A percentile compares a stretch with the other conserved stretches of the same genome.
Conservation (phyloP, 2,888 invertebrate genomes). For the Tuta absoluta region DNA sequence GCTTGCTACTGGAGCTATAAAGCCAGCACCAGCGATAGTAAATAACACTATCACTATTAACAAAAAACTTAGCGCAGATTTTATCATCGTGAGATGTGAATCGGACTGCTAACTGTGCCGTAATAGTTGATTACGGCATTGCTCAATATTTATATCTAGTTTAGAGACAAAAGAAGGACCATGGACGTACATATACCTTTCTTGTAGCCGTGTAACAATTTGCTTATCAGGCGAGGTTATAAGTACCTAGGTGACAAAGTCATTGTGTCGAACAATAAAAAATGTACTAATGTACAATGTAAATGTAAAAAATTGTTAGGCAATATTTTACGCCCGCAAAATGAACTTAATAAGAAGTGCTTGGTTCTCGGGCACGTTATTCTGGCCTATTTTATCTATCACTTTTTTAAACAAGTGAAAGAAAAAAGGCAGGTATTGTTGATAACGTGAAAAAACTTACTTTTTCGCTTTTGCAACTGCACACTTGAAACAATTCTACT, state of each 20-base stretch:
- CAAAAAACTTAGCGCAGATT: slow-evolving; percentile 48
- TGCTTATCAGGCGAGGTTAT: slow-evolving; percentile 74
- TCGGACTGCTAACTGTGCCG: slow-evolving; percentile 57
- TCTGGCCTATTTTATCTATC: too few species aligned
- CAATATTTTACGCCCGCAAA: slow-evolving; percentile 48
- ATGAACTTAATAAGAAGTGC: too few species aligned
- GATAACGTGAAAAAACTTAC: too few species aligned
- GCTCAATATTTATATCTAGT: slow-evolving; percentile 76
- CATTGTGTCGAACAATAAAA: slow-evolving; percentile 56
- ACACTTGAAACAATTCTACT: too few species aligned
- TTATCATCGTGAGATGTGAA: slow-evolving; percentile 68
- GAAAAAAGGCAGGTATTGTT: too few species aligned
- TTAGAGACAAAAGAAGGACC: slow-evolving; percentile 65
- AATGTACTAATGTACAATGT: too few species aligned
- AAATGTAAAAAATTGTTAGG: too few species aligned
- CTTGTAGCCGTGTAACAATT: slow-evolving; percentile 76
- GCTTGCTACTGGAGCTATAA: slow-evolving; percentile 73
- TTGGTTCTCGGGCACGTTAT: too few species aligned
- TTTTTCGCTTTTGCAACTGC: too few species aligned
- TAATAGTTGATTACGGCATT: slow-evolving; percentile 72
- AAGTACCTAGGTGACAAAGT: slow-evolving; percentile 68
- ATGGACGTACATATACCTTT: slow-evolving; percentile 63
- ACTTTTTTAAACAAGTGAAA: too few species aligned
- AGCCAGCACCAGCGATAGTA: slow-evolving; percentile 57
- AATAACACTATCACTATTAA: slow-evolving; percentile 48